Conservation (phyloP, 23 tunicate species). For the Trididemnum clinides region DNA sequence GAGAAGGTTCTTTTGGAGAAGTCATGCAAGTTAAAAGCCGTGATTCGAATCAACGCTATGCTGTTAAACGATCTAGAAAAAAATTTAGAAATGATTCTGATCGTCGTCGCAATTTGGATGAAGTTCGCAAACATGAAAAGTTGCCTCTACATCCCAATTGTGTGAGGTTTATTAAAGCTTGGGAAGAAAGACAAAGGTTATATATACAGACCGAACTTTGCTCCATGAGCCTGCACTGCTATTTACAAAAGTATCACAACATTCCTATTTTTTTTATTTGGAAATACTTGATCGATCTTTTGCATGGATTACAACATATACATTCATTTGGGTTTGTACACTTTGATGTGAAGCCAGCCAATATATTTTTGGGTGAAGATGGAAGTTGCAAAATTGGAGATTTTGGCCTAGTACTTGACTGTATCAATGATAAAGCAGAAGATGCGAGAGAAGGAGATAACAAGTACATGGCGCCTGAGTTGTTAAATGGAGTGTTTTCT, state of each 20-base stretch:
- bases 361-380: conserved; percentile 55
- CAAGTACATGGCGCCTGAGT: conserved; percentile 87
- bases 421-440: conserved; percentile 22
- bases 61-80: conserved; percentile 82
- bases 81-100: conserved; percentile 77
- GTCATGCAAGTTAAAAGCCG: conserved; percentile 77
- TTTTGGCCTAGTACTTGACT: conserved; percentile 71
- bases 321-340: conserved; percentile 79
- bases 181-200: conserved; percentile 88
- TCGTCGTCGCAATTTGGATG: conserved; percentile 72
- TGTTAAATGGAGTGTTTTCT: conserved; percentile 61
- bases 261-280: conserved; percentile 49
- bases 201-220: conserved; percentile 93
- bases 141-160: conserved; percentile 80
- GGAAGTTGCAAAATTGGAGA: conserved; percentile 84
- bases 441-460: conserved; percentile 88
- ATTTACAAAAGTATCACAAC: conserved; percentile 31
- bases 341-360: conserved; percentile 90
- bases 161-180: conserved; percentile 80
- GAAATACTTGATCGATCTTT: conserved; percentile 71
- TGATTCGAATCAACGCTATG: conserved; percentile 48
- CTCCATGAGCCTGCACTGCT: conserved; percentile 57
- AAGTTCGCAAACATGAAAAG: conserved; percentile 76
- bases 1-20: conserved; percentile 92
- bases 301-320: conserved; percentile 76